These are phyloP conservation scores for Petrosia ficiformis DNA, from an alignment of 37 sponge, comb jelly and placozoan species.

Conservation along the genomic window DNA sequence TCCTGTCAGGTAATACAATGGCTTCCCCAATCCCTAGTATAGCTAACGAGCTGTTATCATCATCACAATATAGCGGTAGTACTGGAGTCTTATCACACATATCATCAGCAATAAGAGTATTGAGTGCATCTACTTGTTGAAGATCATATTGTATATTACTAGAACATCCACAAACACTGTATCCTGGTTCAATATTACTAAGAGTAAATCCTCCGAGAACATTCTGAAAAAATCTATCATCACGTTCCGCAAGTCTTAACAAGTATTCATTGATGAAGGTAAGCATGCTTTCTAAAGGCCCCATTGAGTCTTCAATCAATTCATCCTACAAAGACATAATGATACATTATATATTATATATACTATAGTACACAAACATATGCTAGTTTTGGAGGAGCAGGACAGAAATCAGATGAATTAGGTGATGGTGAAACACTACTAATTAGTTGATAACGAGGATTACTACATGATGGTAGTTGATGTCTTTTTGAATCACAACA, in stretches of 20 bases:
- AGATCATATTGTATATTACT: too few relatives aligned
- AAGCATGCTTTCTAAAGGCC: conserved; percentile 34
- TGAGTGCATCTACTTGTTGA: not conserved
- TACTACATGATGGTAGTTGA: conserved; percentile 7
- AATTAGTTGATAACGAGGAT: not conserved
- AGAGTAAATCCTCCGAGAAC: not conserved
- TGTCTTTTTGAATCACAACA: not conserved
- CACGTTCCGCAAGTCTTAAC: conserved; percentile 2
- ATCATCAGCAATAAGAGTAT: not conserved
- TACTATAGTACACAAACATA: too few relatives aligned
- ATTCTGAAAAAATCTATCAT: not conserved
- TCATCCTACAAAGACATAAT: conserved; percentile 4
- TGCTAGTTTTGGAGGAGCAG: conserved; percentile 43
- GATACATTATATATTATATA: too few relatives aligned
- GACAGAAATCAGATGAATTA: conserved; percentile 37
- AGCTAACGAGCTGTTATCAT: not conserved
- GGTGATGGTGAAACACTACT: not conserved
- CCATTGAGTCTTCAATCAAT: not conserved
- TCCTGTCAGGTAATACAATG: too few relatives aligned
- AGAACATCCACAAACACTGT: conserved; percentile 2
- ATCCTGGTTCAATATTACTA: not conserved
- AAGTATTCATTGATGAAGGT: conserved; percentile 57
- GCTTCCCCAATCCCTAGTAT: too few relatives aligned
- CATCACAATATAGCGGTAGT: not conserved
- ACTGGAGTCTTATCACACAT: not conserved